Percentiles rank a stretch among this genome's conserved stretches.
Conservation (phyloP, 2,797 vertebrate species). For the Sebastes variabilis region DNA sequence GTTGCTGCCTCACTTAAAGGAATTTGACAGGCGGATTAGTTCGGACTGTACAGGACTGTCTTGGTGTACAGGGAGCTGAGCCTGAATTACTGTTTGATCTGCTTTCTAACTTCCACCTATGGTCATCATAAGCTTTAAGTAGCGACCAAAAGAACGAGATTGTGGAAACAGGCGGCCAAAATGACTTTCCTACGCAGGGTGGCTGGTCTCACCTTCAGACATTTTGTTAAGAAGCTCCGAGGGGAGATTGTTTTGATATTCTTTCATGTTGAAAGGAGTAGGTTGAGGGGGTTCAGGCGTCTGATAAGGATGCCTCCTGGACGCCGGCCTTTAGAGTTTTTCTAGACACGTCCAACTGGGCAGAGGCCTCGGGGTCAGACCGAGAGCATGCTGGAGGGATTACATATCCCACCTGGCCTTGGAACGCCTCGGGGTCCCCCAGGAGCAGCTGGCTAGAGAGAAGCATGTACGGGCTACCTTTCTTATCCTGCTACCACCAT, state of each 20-base stretch:
- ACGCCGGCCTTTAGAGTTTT: neutral
- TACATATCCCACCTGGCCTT: conserved; percentile 29
- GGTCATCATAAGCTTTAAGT: neutral
- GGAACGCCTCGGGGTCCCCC: neutral
- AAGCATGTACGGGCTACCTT: neutral
- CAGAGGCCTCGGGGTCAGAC: neutral
- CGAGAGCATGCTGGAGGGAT: conserved; percentile 13
- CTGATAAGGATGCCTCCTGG: neutral
- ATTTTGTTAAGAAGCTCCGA: neutral
- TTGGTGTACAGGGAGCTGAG: neutral
- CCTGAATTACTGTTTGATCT: neutral
- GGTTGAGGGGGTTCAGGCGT: neutral
- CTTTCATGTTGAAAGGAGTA: neutral
- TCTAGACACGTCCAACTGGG: neutral
- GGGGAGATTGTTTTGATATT: neutral
- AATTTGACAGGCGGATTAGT: neutral
- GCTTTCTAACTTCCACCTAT: neutral
- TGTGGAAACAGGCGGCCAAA: neutral
- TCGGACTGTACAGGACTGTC: neutral
- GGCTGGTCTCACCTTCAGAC: neutral
- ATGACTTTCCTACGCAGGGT: neutral
- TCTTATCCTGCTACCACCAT: neutral
- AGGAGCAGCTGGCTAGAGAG: neutral
- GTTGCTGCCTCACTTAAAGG: too few relatives aligned
- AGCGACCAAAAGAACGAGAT: neutral